Conservation (phyloP, 1,140 invertebrate genomes). For the Aphaenogaster floridana region DNA sequence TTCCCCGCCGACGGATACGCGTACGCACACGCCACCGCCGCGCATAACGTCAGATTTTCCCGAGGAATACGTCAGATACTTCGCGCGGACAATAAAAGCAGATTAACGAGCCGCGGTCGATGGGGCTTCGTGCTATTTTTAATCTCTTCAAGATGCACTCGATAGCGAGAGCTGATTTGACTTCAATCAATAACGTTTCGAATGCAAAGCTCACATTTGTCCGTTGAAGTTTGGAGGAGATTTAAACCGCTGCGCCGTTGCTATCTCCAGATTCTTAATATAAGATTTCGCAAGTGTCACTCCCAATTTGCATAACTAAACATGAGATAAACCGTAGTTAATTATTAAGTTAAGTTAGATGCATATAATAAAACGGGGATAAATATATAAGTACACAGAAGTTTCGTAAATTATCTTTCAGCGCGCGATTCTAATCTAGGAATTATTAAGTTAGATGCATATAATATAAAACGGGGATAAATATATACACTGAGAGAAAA, state of each 20-base stretch:
- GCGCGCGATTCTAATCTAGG: neutral
- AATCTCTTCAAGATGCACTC: conserved; percentile 10
- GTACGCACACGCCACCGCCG: neutral
- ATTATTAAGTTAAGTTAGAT: neutral
- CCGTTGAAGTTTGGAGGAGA: neutral
- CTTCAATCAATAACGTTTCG: conserved; percentile 21
- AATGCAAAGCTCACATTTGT: neutral
- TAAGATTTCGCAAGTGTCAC: neutral
- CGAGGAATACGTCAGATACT: conserved; percentile 44
- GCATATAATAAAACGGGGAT: neutral
- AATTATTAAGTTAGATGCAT: neutral
- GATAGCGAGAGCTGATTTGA: neutral
- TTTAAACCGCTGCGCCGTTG: neutral
- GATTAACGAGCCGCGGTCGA: conserved; percentile 46
- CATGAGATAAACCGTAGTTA: neutral
- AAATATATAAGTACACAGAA: neutral
- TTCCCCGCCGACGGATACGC: conserved; percentile 11
- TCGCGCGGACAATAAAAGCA: conserved; percentile 22
- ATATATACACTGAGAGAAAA: too few relatives aligned
- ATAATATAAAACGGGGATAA: neutral
- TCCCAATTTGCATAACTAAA: neutral
- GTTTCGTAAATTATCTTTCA: neutral
- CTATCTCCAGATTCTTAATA: neutral
- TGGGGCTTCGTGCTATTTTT: conserved; percentile 10
- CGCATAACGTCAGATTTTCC: conserved; percentile 42